Evolutionary conservation across 2,888 invertebrate genomes (phyloP).

Genomic region (Trichogramma evanescens): DNA sequence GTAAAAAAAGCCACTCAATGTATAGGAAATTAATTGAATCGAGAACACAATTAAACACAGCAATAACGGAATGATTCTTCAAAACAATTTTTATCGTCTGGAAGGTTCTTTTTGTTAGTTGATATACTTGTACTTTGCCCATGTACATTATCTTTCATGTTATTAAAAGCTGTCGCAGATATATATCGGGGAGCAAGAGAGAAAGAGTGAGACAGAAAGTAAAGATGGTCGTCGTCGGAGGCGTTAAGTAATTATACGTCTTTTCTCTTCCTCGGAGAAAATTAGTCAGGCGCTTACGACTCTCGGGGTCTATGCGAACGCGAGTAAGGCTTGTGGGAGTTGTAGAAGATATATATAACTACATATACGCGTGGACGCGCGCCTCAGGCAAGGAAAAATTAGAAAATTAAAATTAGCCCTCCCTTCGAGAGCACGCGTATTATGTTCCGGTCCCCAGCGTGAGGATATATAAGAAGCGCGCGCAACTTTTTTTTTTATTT

Average conservation of each 20-base stretch:
- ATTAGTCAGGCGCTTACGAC: slow-evolving; percentile 34
- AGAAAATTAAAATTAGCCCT: slow-evolving; percentile 47
- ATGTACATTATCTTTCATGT: slow-evolving; percentile 33
- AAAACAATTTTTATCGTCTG: too few species aligned
- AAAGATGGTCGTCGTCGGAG: slow-evolving; percentile 30
- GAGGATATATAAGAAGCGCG: too few species aligned
- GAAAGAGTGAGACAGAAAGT: slow-evolving; percentile 13
- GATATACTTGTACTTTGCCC: too few species aligned
- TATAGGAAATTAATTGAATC: too few species aligned
- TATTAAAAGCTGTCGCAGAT: slow-evolving; percentile 32
- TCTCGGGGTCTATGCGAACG: slow-evolving; percentile 4
- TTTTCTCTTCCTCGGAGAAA: slow-evolving; percentile 46
- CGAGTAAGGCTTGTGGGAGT: slow-evolving; percentile 14
- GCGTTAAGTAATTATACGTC: slow-evolving; percentile 48
- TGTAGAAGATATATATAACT: not conserved
- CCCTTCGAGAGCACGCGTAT: slow-evolving; percentile 27
- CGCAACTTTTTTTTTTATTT: too few species aligned
- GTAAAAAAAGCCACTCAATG: too few species aligned
- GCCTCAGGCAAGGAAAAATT: slow-evolving; percentile 41
- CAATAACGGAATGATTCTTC: too few species aligned
- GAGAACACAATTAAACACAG: too few species aligned
- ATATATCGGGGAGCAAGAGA: slow-evolving; percentile 24
- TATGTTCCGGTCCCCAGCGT: not conserved
- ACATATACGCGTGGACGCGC: not conserved
- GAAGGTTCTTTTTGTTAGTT: too few species aligned